Percentiles rank a stretch among this genome's conserved stretches.
Conservation (phyloP, 2,113 vertebrate species). For the Rhabdornis inornatus region DNA sequence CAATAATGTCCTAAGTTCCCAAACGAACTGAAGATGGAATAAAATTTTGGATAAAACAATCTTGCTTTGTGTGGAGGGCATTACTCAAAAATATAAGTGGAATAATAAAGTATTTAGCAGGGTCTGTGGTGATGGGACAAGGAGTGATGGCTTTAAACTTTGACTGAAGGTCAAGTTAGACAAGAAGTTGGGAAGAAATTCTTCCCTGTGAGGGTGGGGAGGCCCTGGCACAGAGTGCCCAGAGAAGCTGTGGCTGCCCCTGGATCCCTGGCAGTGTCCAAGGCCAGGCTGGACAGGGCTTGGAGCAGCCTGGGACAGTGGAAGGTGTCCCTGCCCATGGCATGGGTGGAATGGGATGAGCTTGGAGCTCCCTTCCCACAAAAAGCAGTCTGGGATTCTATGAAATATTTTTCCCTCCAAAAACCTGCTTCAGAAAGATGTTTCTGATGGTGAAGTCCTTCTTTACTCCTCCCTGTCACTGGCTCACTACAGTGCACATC, state of each 20-base stretch:
- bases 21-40: not conserved
- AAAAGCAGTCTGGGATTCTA: not conserved
- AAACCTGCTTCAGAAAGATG: not conserved
- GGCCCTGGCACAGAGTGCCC: not conserved
- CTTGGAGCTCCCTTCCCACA: not conserved
- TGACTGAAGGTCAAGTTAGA: not conserved
- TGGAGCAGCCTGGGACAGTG: not conserved
- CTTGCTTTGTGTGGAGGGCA: not conserved
- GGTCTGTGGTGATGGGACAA: not conserved
- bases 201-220: accelerated
- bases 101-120: not conserved
- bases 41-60: not conserved
- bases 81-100: not conserved
- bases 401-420: not conserved
- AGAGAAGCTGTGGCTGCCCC: not conserved
- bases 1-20: not conserved
- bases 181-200: not conserved
- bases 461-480: not conserved
- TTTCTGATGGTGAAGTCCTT: not conserved
- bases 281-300: accelerated
- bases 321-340: not conserved
- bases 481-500: not conserved
- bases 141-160: not conserved
- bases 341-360: accelerated
- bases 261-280: not conserved